Evolutionary conservation across 2,888 invertebrate species (phyloP).

Genomic region (Azorinus chamasolen): DNA sequence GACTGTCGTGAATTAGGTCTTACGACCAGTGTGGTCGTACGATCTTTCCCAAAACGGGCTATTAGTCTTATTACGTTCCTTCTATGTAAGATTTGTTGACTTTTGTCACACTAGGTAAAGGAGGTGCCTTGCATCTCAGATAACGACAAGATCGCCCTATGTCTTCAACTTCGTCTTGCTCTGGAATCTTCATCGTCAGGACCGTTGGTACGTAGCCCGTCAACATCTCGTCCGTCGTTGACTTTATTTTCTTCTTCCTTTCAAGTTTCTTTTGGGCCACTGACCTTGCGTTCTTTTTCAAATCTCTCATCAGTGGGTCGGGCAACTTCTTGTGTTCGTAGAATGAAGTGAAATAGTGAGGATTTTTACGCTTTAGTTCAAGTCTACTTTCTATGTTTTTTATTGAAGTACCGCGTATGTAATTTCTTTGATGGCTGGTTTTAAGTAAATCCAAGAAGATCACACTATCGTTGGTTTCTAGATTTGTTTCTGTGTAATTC

Average conservation of each 20-base stretch:
- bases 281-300: constrained; percentile 62
- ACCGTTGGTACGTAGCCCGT: constrained; percentile 71
- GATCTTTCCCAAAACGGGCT: too few relatives aligned
- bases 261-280: constrained; percentile 74
- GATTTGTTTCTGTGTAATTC: constrained; percentile 76
- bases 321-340: constrained; percentile 64
- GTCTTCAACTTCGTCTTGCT: constrained; percentile 67
- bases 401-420: constrained; percentile 63
- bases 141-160: constrained; percentile 68
- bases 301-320: constrained; percentile 56
- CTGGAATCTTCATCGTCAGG: constrained; percentile 62
- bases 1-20: too few relatives aligned
- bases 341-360: constrained; percentile 64
- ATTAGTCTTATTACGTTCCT: too few relatives aligned
- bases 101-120: not conserved
- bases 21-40: too few relatives aligned
- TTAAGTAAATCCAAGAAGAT: constrained; percentile 76
- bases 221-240: constrained; percentile 71
- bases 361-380: constrained; percentile 65
- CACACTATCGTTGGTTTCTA: constrained; percentile 71
- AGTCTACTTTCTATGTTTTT: constrained; percentile 70
- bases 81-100: too few relatives aligned
- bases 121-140: constrained; percentile 48
- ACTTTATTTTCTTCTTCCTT: constrained; percentile 71
- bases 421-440: constrained; percentile 66